phyloP scores from a whole-genome alignment of 2,797 vertebrate species.

The Chaenodraco wilsoni region DNA sequence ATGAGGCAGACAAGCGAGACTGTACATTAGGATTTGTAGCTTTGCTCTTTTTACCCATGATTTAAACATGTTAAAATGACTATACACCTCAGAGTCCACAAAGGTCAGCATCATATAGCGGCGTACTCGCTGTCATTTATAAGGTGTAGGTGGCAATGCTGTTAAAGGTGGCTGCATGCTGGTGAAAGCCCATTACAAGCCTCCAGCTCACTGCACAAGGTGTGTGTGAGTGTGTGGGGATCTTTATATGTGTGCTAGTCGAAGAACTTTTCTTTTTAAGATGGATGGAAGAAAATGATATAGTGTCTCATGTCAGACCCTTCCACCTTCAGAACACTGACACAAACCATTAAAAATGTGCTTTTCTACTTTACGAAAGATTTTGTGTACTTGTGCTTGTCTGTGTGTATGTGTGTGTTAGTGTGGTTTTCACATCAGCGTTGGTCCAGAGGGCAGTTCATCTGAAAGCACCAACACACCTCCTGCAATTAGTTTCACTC shows the following conservation, averaged over 20 bases:
- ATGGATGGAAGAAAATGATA: background rate
- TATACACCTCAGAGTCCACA: background rate
- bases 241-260: background rate
- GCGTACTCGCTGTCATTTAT: slow-evolving; percentile 22
- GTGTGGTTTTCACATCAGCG: slow-evolving; percentile 27
- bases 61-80: slow-evolving; percentile 11
- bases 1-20: background rate
- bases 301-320: background rate
- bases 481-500: slow-evolving; percentile 30
- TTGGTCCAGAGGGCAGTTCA: slow-evolving; percentile 9
- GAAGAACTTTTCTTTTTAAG: background rate
- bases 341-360: slow-evolving; percentile 2
- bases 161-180: background rate
- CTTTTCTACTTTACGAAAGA: background rate
- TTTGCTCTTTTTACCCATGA: background rate
- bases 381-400: background rate
- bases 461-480: slow-evolving; percentile 13
- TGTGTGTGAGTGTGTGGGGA: slow-evolving; percentile 1
- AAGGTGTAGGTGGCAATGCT: background rate
- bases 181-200: slow-evolving; percentile 10
- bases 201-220: background rate
- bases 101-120: background rate
- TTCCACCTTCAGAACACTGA: background rate
- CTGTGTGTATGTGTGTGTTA: slow-evolving; percentile 10
- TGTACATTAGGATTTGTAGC: background rate